Conservation (phyloP, 2,113 vertebrate genomes). For the Fukomys damarensis region DNA sequence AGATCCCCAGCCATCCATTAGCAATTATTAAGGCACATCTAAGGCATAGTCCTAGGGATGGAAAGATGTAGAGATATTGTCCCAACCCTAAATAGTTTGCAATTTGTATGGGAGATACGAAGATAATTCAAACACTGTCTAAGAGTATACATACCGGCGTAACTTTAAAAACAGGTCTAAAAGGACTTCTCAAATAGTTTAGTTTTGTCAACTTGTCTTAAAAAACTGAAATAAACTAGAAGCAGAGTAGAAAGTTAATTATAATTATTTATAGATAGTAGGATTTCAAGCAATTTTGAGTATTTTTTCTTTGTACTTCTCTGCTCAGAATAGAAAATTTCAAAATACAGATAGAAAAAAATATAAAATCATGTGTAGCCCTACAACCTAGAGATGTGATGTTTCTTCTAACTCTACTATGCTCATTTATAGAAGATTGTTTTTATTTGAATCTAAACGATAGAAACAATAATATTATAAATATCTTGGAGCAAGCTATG, state of each 20-base stretch:
- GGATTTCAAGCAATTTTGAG: not conserved
- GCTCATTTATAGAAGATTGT: slow-evolving; percentile 68
- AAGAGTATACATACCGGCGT: not conserved
- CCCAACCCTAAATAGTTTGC: not conserved
- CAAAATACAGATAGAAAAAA: slow-evolving; percentile 25
- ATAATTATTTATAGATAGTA: not conserved
- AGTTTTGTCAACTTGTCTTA: not conserved
- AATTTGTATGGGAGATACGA: not conserved
- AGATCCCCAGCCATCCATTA: not conserved
- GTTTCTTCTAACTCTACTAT: slow-evolving; percentile 27
- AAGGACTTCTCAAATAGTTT: slow-evolving; percentile 11
- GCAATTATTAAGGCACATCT: not conserved
- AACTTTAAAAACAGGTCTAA: slow-evolving; percentile 21
- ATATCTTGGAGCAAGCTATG: slow-evolving; percentile 63
- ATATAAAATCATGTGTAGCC: slow-evolving; percentile 16
- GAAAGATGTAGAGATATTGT: not conserved
- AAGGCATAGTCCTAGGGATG: not conserved
- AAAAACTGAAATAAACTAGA: slow-evolving; percentile 16
- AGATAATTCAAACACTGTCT: not conserved
- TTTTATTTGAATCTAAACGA: slow-evolving; percentile 73
- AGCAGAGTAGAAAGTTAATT: not conserved
- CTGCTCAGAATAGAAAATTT: slow-evolving; percentile 3
- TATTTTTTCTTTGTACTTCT: slow-evolving; percentile 7
- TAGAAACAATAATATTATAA: slow-evolving; percentile 66
- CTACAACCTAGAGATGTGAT: not conserved